These are phyloP conservation scores for Orgyia antiqua DNA, from an alignment of 2,888 invertebrate genomes.

Conservation along the genomic window DNA sequence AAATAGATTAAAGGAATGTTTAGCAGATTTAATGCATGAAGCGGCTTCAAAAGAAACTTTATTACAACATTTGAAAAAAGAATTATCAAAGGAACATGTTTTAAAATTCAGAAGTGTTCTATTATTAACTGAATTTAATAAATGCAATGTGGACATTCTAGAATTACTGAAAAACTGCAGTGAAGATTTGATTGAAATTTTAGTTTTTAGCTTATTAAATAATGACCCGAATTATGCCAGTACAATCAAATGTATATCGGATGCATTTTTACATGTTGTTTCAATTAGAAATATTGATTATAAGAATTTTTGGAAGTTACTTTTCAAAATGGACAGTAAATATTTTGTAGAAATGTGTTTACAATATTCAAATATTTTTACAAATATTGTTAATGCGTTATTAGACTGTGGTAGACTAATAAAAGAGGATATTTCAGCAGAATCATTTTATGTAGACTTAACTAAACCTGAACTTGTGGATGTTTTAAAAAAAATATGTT, in stretches of 20 bases:
- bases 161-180: slow-evolving; percentile 39
- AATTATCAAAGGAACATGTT: slow-evolving; percentile 42
- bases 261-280: slow-evolving; percentile 36
- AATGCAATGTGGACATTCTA: slow-evolving; percentile 29
- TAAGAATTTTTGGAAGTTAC: slow-evolving; percentile 50
- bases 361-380: slow-evolving; percentile 44
- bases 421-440: slow-evolving; percentile 49
- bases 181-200: slow-evolving; percentile 39
- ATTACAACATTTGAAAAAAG: slow-evolving; percentile 35
- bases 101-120: slow-evolving; percentile 49
- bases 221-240: slow-evolving; percentile 30
- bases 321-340: slow-evolving; percentile 42
- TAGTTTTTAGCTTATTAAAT: slow-evolving; percentile 48
- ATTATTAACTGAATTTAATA: slow-evolving; percentile 39
- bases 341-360: slow-evolving; percentile 47
- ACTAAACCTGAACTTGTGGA: slow-evolving; percentile 66
- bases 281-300: slow-evolving; percentile 32
- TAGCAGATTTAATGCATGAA: slow-evolving; percentile 57
- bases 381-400: slow-evolving; percentile 48
- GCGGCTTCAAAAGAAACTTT: slow-evolving; percentile 58
- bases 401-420: slow-evolving; percentile 56
- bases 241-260: slow-evolving; percentile 31
- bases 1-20: slow-evolving; percentile 43
- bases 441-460: slow-evolving; percentile 68
- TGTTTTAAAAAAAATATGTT: slow-evolving; percentile 57